A percentile compares a stretch with the other conserved stretches of the same genome.
Conservation (phyloP, 2,113 vertebrate genomes). For the Ranitomeya imitator region DNA sequence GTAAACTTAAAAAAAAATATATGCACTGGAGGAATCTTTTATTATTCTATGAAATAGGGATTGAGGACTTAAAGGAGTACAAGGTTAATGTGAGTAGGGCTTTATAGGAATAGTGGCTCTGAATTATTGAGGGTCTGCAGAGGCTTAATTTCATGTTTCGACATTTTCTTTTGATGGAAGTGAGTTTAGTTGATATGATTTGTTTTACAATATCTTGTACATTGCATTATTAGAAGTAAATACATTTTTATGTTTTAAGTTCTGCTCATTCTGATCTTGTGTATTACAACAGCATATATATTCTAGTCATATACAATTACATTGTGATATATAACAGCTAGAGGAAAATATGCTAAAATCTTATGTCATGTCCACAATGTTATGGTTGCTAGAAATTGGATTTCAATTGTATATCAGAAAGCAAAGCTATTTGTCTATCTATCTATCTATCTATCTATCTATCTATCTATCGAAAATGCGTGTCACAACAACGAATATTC, state of each 20-base stretch:
- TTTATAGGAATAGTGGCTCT: neutral
- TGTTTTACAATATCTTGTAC: neutral
- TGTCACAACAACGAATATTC: too few species aligned
- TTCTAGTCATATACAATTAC: too few species aligned
- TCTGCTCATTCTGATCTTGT: too few species aligned
- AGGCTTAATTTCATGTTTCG: neutral
- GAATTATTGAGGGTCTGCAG: neutral
- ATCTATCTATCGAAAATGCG: neutral
- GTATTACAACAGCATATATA: too few species aligned
- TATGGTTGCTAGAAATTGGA: neutral
- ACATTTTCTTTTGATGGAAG: neutral
- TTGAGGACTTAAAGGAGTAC: neutral
- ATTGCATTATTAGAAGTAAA: neutral
- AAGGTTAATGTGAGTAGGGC: neutral
- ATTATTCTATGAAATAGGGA: neutral
- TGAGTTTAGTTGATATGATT: neutral
- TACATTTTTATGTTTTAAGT: neutral
- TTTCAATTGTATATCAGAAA: neutral
- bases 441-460: conserved; percentile 10
- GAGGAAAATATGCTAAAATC: neutral
- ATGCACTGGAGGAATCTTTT: too few species aligned
- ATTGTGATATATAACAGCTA: too few species aligned
- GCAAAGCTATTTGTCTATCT: neutral
- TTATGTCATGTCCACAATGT: neutral
- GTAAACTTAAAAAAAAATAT: too few species aligned